Evolutionary conservation across 2,797 vertebrate genomes (phyloP).

Genomic region (Periparus ater): DNA sequence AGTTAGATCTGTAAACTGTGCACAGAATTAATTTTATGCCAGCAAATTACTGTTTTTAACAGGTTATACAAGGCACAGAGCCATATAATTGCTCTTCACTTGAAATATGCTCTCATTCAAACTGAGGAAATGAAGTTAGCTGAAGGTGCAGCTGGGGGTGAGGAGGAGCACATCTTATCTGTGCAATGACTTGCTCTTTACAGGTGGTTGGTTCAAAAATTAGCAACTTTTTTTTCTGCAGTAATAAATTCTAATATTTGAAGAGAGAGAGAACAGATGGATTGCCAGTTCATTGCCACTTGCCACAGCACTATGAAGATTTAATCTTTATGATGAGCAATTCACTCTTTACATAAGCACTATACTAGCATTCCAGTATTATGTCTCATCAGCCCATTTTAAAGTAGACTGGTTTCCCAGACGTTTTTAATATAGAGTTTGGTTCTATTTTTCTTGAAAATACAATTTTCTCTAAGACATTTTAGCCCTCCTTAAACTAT

Average conservation of each 20-base stretch:
- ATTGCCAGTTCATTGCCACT: conserved; percentile 60
- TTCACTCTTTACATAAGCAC: conserved; percentile 14
- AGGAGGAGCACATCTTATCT: not conserved
- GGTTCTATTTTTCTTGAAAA: not conserved
- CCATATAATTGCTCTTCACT: conserved; percentile 44
- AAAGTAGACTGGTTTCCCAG: not conserved
- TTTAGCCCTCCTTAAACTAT: not conserved
- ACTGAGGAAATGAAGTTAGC: conserved; percentile 45
- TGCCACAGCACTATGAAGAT: conserved; percentile 57
- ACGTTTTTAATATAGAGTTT: not conserved
- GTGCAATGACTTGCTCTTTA: conserved; percentile 61
- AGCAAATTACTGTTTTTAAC: conserved; percentile 59
- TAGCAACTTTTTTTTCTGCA: conserved; percentile 56
- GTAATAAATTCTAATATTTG: conserved; percentile 71
- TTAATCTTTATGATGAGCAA: conserved; percentile 58
- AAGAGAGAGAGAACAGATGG: conserved; percentile 50
- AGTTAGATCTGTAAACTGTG: conserved; percentile 34
- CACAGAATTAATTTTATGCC: conserved; percentile 59
- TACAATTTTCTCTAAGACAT: not conserved
- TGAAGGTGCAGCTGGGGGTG: conserved; percentile 2
- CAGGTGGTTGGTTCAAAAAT: conserved; percentile 63
- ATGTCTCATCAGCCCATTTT: conserved; percentile 13
- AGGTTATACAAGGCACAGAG: conserved; percentile 39
- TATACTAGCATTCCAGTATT: not conserved
- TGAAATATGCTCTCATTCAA: conserved; percentile 60